Evolutionary conservation across 2,797 vertebrate genomes (phyloP), one percentile per base, ranked within the genome.

Genomic region (Sebastes minor): DNA sequence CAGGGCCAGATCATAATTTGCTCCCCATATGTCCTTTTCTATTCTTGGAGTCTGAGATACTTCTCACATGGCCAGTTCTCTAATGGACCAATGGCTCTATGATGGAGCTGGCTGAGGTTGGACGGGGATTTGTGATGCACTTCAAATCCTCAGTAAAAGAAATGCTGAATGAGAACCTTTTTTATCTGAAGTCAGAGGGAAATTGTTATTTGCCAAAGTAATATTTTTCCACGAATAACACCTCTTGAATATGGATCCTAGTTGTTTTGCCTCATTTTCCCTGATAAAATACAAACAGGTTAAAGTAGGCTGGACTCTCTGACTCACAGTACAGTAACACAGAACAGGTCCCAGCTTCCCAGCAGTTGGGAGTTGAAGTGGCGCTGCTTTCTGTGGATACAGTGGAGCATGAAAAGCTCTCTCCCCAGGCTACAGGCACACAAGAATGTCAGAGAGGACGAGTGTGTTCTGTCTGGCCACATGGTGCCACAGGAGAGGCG

Each of bases 331-430:
- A 80, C 79, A 88, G 81, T 72, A 55, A 70, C 56, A 80, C 69
- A 68, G 72, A 73, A 35, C 71, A 66, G 78, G 65, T 67, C 89
- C 75, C 82, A 70, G 65, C 33, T 28, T 88, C 84, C 82, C 82
- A 85, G 78, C 62, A 69, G 82, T 77, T 53, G 67, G 74, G 52
- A 86, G 71, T 59, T 90, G 83, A 63, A 89, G 82, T 85, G 76
- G 59, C 60, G 73, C 72, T 80, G 76, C 79, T 83, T 88, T 90
- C 82, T 81, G 86, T 82, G 83, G 84, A 92, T 78, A 91, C 82
- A 89, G 87, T 80, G 78, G 84, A 91, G 90, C 92, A 89, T 92
- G 86, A 92, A 92, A 94, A 89, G 86, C 71, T 84, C 80, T 88
- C 89, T 91, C 89, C 84, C 71, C 76, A 78, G 89, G 89, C 90